Evolutionary conservation across 2,888 invertebrate species (phyloP).

Genomic region (Nephrotoma guestfalica): DNA sequence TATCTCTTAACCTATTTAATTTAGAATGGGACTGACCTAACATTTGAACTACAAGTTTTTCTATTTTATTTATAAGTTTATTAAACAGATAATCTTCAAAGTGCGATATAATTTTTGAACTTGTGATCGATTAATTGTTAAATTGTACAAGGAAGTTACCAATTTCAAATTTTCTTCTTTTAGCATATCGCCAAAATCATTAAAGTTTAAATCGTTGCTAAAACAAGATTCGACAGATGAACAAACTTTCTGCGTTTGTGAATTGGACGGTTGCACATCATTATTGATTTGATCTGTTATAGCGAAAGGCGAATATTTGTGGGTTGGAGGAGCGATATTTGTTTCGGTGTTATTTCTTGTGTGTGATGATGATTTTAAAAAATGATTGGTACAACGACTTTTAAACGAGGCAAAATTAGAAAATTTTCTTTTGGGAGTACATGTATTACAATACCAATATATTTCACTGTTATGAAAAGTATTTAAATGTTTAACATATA

Average conservation of each 20-base stretch:
- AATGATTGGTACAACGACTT: neutral
- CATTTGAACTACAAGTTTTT: too few species aligned
- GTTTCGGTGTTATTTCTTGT: neutral
- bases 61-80: too few species aligned
- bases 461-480: neutral
- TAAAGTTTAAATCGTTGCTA: neutral
- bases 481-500: neutral
- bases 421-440: neutral
- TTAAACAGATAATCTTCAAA: too few species aligned
- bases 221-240: neutral
- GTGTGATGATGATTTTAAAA: neutral
- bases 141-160: neutral
- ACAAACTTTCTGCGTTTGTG: neutral
- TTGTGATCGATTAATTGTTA: too few species aligned
- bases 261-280: neutral
- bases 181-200: neutral
- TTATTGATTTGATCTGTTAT: neutral
- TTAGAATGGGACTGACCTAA: too few species aligned
- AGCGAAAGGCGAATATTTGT: neutral
- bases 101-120: too few species aligned
- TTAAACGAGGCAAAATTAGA: neutral
- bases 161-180: neutral
- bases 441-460: too few species aligned
- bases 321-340: neutral
- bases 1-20: neutral